A percentile compares a stretch with the other conserved stretches of the same genome.
phyloP scores from a whole-genome alignment of 1,140 invertebrate genomes.

The Proales similis region DNA sequence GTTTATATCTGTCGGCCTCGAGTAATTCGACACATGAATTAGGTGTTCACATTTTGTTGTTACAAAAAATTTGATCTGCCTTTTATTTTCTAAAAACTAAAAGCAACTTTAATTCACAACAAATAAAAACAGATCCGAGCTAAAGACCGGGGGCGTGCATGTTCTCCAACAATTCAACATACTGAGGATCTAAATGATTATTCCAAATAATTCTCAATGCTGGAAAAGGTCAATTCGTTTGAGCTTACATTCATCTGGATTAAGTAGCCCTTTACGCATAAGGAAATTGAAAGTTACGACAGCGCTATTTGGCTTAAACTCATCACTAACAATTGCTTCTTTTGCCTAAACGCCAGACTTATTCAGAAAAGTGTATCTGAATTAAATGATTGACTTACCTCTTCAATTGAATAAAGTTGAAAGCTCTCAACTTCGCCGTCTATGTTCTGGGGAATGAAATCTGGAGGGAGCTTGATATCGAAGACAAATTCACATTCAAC shows the following conservation, averaged over 20 bases:
- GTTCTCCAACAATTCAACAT: slow-evolving; percentile 19
- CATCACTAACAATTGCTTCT: slow-evolving; percentile 67
- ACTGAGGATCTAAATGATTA: background rate
- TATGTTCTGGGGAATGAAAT: slow-evolving; percentile 77
- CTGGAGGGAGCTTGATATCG: slow-evolving; percentile 77
- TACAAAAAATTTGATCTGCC: too few species aligned
- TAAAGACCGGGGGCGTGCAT: slow-evolving; percentile 28
- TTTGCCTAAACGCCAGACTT: slow-evolving; percentile 53
- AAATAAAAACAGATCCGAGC: too few species aligned
- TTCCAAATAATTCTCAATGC: background rate
- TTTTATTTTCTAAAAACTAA: too few species aligned
- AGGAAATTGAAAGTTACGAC: slow-evolving; percentile 82
- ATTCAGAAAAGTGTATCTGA: slow-evolving; percentile 2
- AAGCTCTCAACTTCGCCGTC: slow-evolving; percentile 88
- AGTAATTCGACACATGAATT: too few species aligned
- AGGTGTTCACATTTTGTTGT: too few species aligned
- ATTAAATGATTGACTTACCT: slow-evolving; percentile 40
- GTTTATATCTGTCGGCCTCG: too few species aligned
- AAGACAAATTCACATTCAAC: slow-evolving; percentile 91
- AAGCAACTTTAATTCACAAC: too few species aligned
- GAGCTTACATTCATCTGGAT: slow-evolving; percentile 69
- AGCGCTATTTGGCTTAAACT: slow-evolving; percentile 85
- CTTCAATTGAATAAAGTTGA: slow-evolving; percentile 64
- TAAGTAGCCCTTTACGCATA: slow-evolving; percentile 77
- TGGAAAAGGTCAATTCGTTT: background rate